Conservation (phyloP, 1,140 invertebrate genomes). For the Homalodisca vitripennis region DNA sequence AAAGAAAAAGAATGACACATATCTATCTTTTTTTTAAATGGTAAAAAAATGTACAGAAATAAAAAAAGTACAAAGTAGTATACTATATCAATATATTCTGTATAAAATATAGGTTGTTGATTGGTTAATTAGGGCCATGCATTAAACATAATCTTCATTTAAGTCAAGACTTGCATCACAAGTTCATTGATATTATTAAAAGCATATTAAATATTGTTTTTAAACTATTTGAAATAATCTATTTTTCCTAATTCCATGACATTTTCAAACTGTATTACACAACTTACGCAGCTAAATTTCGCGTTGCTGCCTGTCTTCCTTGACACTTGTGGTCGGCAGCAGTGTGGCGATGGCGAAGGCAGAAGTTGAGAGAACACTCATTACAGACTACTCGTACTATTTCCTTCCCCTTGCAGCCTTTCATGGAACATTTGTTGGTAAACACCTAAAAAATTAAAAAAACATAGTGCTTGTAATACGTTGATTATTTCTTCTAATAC, state of each 20-base stretch:
- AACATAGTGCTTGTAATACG: conserved; percentile 25
- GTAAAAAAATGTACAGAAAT: no score
- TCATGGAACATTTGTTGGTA: conserved; percentile 77
- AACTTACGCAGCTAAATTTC: conserved; percentile 51
- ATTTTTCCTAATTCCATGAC: no score
- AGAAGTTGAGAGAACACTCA: conserved; percentile 81
- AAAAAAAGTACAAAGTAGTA: no score
- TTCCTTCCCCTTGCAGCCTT: conserved; percentile 89
- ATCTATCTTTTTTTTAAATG: no score
- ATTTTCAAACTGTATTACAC: conserved; percentile 14
- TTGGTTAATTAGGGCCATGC: background rate
- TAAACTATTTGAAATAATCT: no score
- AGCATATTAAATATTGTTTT: no score
- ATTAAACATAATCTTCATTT: background rate
- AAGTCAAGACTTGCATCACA: background rate
- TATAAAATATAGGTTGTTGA: background rate
- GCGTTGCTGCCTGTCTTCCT: conserved; percentile 53
- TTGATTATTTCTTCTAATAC: background rate
- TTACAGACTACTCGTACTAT: conserved; percentile 77
- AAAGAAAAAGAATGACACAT: no score
- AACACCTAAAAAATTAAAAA: conserved; percentile 63
- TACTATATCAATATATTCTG: no score
- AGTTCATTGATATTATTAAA: background rate
- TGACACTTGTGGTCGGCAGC: conserved; percentile 79
- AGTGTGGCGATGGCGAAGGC: conserved; percentile 87